Base-by-base conservation (phyloP, 1,140 invertebrate species). In the Kradibia gibbosae region DNA sequence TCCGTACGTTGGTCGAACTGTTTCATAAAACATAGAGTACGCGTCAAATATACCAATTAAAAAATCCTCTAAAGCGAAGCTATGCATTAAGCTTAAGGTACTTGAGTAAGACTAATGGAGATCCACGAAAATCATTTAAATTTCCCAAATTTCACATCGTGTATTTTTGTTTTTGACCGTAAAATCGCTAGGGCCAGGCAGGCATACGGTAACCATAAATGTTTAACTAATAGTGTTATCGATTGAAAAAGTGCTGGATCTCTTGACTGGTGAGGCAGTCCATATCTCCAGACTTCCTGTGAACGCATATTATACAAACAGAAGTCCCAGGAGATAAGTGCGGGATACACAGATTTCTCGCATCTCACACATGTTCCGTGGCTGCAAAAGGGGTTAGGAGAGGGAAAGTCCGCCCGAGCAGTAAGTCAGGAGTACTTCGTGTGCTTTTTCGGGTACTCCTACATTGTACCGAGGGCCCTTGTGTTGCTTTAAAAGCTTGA, bases 251-350 rank as follows among this genome's bases (percentile, higher is more conserved):
- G 13, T 13, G 8, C 25, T 20, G 22, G 48, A 53, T 73, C 71
- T 73, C 45, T 28, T 72, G 10, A 72, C 28, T 17, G 13, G 42
- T 72, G 42, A 72, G 20, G 5, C 22, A 72, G 15, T 72, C 45
- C 31, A 1, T 73, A 73, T 73, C 71, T 73, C 25, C 42, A 45
- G 25, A 73, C 48, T 53, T 73, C 71, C 71, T 73, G 71, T 55
- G 53, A 73, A 73, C 8, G 28, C 71, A 73, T 55, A 55, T 73
- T 73, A 20, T 73, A 73, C 48, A 73, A 73, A 55, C 48, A 73
- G 2, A 28, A 73, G 48, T 5, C 48, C 10, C 45, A 25, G 48
- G 11, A 50, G 31, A 73, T 55, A 73, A 48, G 42, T 22, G 15
- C 7, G 34, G 25, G 48, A 34, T 55, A 55, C 25, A 73, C 28